Base-by-base conservation (phyloP, 2,888 invertebrate genomes). In the Anagyrus pseudococci region DNA sequence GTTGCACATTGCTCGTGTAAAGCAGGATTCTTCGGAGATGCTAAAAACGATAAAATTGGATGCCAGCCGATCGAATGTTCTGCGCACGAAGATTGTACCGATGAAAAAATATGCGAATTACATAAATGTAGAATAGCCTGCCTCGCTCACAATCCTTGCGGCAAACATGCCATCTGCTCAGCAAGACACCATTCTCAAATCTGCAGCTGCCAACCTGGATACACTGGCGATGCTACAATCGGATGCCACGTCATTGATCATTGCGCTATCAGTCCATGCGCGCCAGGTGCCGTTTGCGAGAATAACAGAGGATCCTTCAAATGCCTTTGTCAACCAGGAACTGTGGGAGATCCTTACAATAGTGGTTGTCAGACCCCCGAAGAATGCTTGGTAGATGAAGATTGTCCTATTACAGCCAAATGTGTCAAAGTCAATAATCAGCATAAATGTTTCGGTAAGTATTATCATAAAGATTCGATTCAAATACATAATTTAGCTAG, bases 61-160 rank as follows among this genome's bases (percentile, higher is more conserved):
- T 95, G 95, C 75, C 88, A 89, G 70, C 88, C 87, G 70, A 90
- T 92, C 62, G 92, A 94, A 82, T 95, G 94, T 73, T 84, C 85
- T 60, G 77, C 75, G 0, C 87, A 91, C 73, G 82, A 85, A 0
- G 89, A 94, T 61, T 95, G 94, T 73, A 85, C 90, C 0, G 88
- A 88, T 53, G 94, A 94, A 75, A 93, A 94, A 81, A 84, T 92
- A 49, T 96, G 96, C 72, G 89, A 93, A 67, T 85, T 88, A 65
- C 88, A 89, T 75, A 90, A 89, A 83, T 95, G 95, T 77, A 92
- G 93, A 83, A 92, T 93, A 65, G 92, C 93, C 17, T 95, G 95
- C 76, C 83, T 94, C 20, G 87, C 89, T 3, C 84, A 88, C n/a
- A 92, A 93, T 78, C 89, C 90, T 17, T 95, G 95, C 73, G 94